Base-by-base conservation (phyloP, 2,888 invertebrate genomes). In the Epistrophe eligans region DNA sequence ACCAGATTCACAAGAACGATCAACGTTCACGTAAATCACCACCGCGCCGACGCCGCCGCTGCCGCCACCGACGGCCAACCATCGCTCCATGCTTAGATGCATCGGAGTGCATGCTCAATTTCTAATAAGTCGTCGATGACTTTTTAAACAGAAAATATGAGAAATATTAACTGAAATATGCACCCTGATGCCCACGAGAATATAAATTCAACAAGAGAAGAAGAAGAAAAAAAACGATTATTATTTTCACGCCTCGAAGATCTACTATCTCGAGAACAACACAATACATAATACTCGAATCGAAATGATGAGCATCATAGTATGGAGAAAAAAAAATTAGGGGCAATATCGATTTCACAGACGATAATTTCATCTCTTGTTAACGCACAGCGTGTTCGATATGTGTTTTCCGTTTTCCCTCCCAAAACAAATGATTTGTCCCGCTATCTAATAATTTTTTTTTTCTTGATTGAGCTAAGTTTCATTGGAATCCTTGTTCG, bases 271-370 rank as follows among this genome's bases (percentile, higher is more conserved):
- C 64, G 28, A 50, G 40, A 24, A n/a, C 38, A 77, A 38, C 52
- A 48, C n/a, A n/a, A n/a, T n/a, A n/a, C n/a, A n/a, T n/a, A n/a
- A n/a, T n/a, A n/a, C 64, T 24, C 3, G 24, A 83, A 60, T 45
- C 48, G 19, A 40, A 19, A 40, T 43, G 70, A 58, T 43, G 70
- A 58, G 62, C 64, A 32, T 45, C 64, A 13, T 32, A 7, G 43
- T 10, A 2, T 32, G 55, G 64, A 13, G 5, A 19, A 38, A 62
- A 71, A 77, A 71, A 77, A 32, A 32, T 83, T 87, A 87, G 87
- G 72, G 87, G 87, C 83, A 87, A 87, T 87, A 87, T 87, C 87
- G 87, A 87, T 87, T 87, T 87, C 87, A 87, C 87, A 87, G 83
- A 87, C 79, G 83, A 87, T 87, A 87, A 87, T 87, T 83, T 76